phyloP scores from a whole-genome alignment of 1,140 invertebrate genomes.

The Aphis craccivora region DNA sequence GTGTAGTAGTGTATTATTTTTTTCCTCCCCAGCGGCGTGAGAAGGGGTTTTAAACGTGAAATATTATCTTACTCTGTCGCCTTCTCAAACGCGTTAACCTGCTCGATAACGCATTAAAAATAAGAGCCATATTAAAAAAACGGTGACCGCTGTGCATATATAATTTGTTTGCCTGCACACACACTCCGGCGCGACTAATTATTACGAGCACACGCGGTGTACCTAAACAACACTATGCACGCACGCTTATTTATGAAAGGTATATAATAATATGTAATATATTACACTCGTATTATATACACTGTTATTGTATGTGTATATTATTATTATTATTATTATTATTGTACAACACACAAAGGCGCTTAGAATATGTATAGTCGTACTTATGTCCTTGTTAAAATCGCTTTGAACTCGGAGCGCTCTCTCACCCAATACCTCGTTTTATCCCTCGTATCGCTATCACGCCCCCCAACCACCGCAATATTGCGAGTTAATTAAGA shows the following conservation, averaged over 20 bases:
- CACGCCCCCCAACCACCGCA: neutral
- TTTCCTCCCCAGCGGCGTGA: too few species aligned
- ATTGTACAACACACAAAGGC: neutral
- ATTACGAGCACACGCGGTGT: neutral
- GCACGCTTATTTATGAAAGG: neutral
- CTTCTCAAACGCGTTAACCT: neutral
- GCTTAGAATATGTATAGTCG: neutral
- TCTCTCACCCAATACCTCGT: neutral
- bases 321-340: neutral
- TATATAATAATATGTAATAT: neutral
- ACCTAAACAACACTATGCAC: neutral
- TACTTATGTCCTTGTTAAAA: slow-evolving; percentile 11
- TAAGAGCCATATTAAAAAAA: neutral
- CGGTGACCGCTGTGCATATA: neutral
- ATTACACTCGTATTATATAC: neutral
- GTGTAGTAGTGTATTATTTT: neutral
- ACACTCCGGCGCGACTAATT: neutral
- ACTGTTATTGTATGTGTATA: neutral
- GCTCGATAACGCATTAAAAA: neutral
- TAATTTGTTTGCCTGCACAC: neutral
- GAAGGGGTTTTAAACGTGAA: neutral
- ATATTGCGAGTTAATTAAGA: slow-evolving; percentile 41
- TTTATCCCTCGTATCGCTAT: neutral
- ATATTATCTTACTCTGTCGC: neutral
- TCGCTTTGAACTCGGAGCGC: slow-evolving; percentile 29